Base-by-base conservation (phyloP, 2,113 vertebrate genomes). In the Nycticebus coucang region DNA sequence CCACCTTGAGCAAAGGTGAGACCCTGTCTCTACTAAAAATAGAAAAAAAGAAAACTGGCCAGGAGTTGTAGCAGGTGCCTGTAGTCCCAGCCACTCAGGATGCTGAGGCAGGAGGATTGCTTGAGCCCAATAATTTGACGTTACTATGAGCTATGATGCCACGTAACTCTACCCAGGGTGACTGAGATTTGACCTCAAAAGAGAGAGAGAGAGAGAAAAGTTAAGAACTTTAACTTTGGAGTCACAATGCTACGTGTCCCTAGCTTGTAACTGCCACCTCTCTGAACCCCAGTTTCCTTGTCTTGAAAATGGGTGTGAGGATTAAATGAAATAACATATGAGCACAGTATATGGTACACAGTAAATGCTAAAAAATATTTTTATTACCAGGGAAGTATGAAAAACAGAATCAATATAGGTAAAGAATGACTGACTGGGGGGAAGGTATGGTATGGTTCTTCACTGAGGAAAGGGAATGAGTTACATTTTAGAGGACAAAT, bases 201-300 rank as follows among this genome's bases (percentile, higher is more conserved):
- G 9, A 50, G 7, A 50, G 45, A 50, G 45, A 50, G 45, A 10
- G 45, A 50, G 45, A 92, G 83, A 81, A 74, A 87, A 4, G 5
- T 55, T 53, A 72, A 94, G 79, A 87, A 10, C 19, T 96, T 85
- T 89, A 66, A 86, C 55, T 86, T 41, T 66, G 13, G 64, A 84
- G 64, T 62, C 37, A 89, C 35, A 59, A 28, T 62, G 78, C 22
- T 92, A 62, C 60, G 28, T 74, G 53, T 81, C 35, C 60, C 45
- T 83, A 57, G 35, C 2, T n/a, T 91, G 2, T 60, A 80, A 95
- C 87, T 74, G 77, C 21, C n/a, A 92, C 17, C 68, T 91, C 45
- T 85, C 80, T 77, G 77, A 91, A 66, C 41, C 77, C 78, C 50
- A 53, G 66, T 85, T 95, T 93, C 57, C 33, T 90, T 71, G 1